These are phyloP conservation scores for Macropodus opercularis DNA, from an alignment of 2,797 vertebrate genomes.

Conservation along the genomic window DNA sequence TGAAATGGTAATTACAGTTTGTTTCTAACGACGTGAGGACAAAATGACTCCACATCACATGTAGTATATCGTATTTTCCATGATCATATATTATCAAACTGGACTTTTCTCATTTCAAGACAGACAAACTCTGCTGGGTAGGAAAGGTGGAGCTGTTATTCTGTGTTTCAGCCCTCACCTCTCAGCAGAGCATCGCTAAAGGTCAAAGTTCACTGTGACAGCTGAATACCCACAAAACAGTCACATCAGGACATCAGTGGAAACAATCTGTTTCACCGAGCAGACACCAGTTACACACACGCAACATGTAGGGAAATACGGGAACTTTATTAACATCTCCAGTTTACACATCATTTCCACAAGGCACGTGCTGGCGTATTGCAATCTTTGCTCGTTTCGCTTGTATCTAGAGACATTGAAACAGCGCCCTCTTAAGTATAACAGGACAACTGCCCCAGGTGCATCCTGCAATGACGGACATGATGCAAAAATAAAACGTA, in stretches of 20 bases:
- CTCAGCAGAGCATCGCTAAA: constrained; percentile 27
- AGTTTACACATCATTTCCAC: not conserved
- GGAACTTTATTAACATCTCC: constrained; percentile 19
- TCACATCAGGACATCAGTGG: constrained; percentile 1
- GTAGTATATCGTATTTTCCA: too few relatives aligned
- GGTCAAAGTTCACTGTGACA: constrained; percentile 51
- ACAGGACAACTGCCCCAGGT: constrained; percentile 18
- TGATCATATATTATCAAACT: not conserved
- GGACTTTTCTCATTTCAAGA: not conserved
- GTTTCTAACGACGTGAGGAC: not conserved
- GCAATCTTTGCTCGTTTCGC: not conserved
- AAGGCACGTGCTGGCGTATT: constrained; percentile 13
- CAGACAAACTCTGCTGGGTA: not conserved
- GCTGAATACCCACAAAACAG: constrained; percentile 51
- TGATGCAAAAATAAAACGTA: not conserved
- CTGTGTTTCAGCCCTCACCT: constrained; percentile 28
- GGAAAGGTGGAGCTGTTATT: constrained; percentile 10
- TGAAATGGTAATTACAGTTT: constrained; percentile 15
- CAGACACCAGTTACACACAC: not conserved
- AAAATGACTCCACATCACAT: not conserved
- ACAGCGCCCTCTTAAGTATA: constrained; percentile 66
- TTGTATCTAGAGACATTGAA: constrained; percentile 17
- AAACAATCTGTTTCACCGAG: not conserved
- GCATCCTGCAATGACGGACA: not conserved
- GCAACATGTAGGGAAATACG: not conserved